Percentiles rank a stretch among this genome's conserved stretches.
Evolutionary conservation across 2,888 invertebrate genomes (phyloP).

Genomic region (Hylaea fasciaria): DNA sequence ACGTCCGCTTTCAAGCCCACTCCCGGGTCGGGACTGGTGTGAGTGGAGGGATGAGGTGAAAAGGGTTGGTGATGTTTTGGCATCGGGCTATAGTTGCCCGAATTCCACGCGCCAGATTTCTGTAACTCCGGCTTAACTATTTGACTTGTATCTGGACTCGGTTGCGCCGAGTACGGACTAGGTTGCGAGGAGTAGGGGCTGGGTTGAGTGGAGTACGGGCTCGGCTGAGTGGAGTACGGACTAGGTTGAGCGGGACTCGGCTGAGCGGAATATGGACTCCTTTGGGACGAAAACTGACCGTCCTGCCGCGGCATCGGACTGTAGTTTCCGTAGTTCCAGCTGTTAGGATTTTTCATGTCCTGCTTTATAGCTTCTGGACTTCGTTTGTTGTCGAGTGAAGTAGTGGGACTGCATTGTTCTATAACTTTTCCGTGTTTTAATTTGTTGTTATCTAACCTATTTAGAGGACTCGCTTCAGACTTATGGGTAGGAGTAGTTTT

Average conservation of each 20-base stretch:
- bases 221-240: conserved; percentile 68
- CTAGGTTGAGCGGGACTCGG: conserved; percentile 78
- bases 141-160: conserved; percentile 80
- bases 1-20: conserved; percentile 67
- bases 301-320: conserved; percentile 81
- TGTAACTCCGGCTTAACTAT: conserved; percentile 75
- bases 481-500: conserved; percentile 77
- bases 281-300: conserved; percentile 74
- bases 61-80: conserved; percentile 78
- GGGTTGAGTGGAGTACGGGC: conserved; percentile 78
- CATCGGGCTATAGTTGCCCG: conserved; percentile 79
- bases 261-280: conserved; percentile 79
- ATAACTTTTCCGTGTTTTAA: conserved; percentile 72
- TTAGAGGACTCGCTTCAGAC: conserved; percentile 79
- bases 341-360: conserved; percentile 75
- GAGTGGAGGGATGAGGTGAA: conserved; percentile 77
- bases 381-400: conserved; percentile 76
- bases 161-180: conserved; percentile 79
- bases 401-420: conserved; percentile 80
- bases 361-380: conserved; percentile 76
- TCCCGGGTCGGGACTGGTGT: conserved; percentile 76
- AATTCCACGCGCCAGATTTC: conserved; percentile 75
- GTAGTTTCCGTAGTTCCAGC: conserved; percentile 76
- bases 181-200: conserved; percentile 78
- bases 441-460: conserved; percentile 75